Base-by-base conservation (phyloP, 2,113 vertebrate genomes). In the Trachemys scripta region DNA sequence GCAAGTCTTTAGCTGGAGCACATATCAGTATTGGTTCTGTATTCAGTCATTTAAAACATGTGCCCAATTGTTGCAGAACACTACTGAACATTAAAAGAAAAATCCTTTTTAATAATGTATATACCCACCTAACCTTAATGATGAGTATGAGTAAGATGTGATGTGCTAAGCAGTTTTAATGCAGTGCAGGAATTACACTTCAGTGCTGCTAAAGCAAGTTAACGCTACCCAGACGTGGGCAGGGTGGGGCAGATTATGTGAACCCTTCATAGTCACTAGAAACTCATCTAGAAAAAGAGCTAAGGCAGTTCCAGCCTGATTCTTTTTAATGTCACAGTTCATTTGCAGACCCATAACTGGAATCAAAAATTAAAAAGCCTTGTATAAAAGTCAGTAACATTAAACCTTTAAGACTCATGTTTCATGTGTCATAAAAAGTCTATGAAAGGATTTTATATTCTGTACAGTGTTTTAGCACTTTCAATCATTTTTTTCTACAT, bases 381-480 rank as follows among this genome's bases (percentile, higher is more conserved):
- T 98, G 98, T 98, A 98, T 98, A 98, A 98, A 98, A 99, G 98
- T 98, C 98, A 98, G 98, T 98, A 98, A 98, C 98, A 98, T 98
- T 99, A 98, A 99, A 98, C 98, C 98, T 98, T 99, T 99, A 99
- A 98, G 98, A 98, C 98, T 98, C 98, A 97, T 98, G 98, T 98
- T 99, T 99, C 98, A 98, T 98, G 98, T 99, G 98, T 98, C 98
- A 98, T 99, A 99, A 99, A 98, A 98, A 98, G 98, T 98, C 98
- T 98, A 98, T 98, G 98, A 98, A 98, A 98, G 97, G 98, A 98
- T 98, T 98, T 99, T 99, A 99, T 98, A 99, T 98, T 98, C 98
- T 99, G 98, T 98, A 98, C 98, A 98, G 97, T 98, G 98, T 98
- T 98, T 98, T 98, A 98, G 98, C 98, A 98, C 98, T 98, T 98